Percentiles rank a stretch among this genome's conserved stretches.
Evolutionary conservation across 2,888 invertebrate genomes (phyloP).

Genomic region (Andrena dorsata): DNA sequence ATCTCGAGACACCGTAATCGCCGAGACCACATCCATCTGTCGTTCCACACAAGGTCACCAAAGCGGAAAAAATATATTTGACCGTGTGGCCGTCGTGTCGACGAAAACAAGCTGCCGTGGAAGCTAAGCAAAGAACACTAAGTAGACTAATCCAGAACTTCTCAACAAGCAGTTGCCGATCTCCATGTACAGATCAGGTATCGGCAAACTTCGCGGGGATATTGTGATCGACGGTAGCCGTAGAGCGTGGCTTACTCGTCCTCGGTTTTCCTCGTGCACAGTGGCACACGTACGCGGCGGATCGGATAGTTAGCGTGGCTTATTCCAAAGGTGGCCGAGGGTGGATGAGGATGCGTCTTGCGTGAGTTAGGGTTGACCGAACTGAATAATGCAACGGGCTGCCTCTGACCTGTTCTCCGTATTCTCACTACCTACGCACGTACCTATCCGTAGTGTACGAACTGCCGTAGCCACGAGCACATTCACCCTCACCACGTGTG

Average conservation of each 20-base stretch:
- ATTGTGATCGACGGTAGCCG: slow-evolving; percentile 37
- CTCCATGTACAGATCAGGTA: slow-evolving; percentile 72
- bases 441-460: slow-evolving; percentile 50
- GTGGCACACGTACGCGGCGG: slow-evolving; percentile 33
- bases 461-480: slow-evolving; percentile 54
- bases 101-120: not conserved
- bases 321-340: slow-evolving; percentile 68
- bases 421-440: slow-evolving; percentile 70
- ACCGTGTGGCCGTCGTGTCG: not conserved
- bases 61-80: not conserved
- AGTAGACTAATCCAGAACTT: slow-evolving; percentile 45
- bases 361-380: slow-evolving; percentile 80
- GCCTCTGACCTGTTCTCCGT: slow-evolving; percentile 75
- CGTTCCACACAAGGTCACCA: too few species aligned
- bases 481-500: slow-evolving; percentile 62
- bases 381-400: slow-evolving; percentile 81
- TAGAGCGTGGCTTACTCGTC: slow-evolving; percentile 43
- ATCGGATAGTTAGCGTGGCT: slow-evolving; percentile 57
- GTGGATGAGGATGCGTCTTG: slow-evolving; percentile 78
- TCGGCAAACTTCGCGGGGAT: slow-evolving; percentile 55
- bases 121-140: slow-evolving; percentile 1
- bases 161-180: slow-evolving; percentile 70
- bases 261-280: slow-evolving; percentile 18
- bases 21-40: too few species aligned
- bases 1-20: too few species aligned